These are phyloP conservation scores for Solen grandis DNA, from an alignment of 1,140 invertebrate species.

Conservation along the genomic window DNA sequence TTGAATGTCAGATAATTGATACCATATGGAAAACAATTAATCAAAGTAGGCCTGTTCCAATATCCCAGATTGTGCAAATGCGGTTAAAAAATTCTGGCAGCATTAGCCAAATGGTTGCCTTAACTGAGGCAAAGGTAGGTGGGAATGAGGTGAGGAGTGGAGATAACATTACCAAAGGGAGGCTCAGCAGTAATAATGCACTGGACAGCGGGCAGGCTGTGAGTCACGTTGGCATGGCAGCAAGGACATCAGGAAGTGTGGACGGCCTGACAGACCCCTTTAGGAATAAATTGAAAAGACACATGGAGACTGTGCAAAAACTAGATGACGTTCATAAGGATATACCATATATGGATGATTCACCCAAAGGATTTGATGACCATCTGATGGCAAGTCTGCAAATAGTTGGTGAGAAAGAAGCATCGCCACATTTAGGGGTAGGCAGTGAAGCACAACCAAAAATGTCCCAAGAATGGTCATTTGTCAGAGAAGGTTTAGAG, in stretches of 20 bases:
- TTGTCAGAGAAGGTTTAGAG: slow-evolving; percentile 47
- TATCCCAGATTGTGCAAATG: slow-evolving; percentile 26
- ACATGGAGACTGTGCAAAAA: slow-evolving; percentile 28
- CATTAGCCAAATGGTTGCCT: slow-evolving; percentile 7
- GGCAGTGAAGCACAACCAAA: too few species aligned
- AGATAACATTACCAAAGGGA: neutral
- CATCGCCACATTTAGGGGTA: too few species aligned
- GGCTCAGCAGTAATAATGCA: slow-evolving; percentile 8
- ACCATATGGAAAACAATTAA: slow-evolving; percentile 24
- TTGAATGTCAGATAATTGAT: slow-evolving; percentile 45
- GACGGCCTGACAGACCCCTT: slow-evolving; percentile 7
- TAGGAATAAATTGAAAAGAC: slow-evolving; percentile 21
- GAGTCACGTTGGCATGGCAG: neutral
- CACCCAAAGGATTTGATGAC: slow-evolving; percentile 49
- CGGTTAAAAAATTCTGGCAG: slow-evolving; percentile 29
- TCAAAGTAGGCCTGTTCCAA: neutral
- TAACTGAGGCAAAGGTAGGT: slow-evolving; percentile 11
- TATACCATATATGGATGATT: slow-evolving; percentile 56
- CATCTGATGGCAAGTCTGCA: slow-evolving; percentile 53
- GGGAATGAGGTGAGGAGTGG: neutral
- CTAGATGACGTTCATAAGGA: slow-evolving; percentile 15
- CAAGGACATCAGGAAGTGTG: neutral
- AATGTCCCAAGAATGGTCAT: slow-evolving; percentile 59
- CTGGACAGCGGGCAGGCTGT: neutral
- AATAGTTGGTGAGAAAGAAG: slow-evolving; percentile 21